Evolutionary conservation across 2,797 vertebrate genomes (phyloP).

Genomic region (Discoglossus pictus): DNA sequence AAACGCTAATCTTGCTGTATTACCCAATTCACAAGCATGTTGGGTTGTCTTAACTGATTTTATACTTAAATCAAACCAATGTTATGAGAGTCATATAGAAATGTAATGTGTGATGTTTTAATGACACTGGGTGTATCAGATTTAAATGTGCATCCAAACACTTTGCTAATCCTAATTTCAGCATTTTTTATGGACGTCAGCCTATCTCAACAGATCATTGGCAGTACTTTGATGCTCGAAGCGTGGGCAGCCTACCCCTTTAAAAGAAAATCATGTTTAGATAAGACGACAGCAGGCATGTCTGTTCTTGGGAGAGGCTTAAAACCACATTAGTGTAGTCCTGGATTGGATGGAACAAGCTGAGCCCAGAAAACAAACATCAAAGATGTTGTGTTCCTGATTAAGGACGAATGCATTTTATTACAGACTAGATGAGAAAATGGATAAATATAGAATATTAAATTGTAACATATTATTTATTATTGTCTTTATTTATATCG

Average conservation of each 20-base stretch:
- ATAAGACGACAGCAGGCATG: slow-evolving; percentile 12
- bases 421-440: too few species aligned
- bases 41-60: too few species aligned
- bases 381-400: too few species aligned
- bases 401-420: too few species aligned
- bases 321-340: slow-evolving; percentile 1
- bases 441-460: too few species aligned
- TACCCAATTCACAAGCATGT: too few species aligned
- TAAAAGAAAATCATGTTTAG: slow-evolving; percentile 13
- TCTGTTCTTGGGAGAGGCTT: background rate
- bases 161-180: slow-evolving; percentile 12
- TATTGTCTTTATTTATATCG: too few species aligned
- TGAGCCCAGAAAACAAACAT: slow-evolving; percentile 7
- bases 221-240: background rate
- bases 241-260: background rate
- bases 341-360: background rate
- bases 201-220: background rate
- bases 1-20: too few species aligned
- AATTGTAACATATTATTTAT: too few species aligned
- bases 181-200: slow-evolving; percentile 12
- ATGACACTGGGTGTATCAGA: slow-evolving; percentile 5
- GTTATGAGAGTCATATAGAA: too few species aligned
- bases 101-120: slow-evolving; percentile 19
- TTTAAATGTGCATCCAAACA: background rate
- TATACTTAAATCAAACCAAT: too few species aligned